These are phyloP conservation scores for Leucosticte australis DNA, from an alignment of 2,113 vertebrate genomes.

Conservation along the genomic window DNA sequence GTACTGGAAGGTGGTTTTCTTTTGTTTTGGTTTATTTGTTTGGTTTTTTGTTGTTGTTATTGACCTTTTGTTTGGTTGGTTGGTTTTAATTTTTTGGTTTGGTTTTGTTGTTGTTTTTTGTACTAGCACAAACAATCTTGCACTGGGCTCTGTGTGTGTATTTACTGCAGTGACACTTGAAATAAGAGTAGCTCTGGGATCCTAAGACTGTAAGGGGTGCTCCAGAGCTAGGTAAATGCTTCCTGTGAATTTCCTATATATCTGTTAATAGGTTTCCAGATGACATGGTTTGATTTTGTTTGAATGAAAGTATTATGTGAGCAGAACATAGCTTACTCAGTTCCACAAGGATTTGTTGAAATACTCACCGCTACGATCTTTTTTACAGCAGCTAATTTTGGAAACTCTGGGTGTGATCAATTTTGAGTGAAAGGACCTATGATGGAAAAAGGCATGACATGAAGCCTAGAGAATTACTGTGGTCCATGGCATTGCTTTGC, in stretches of 20 bases:
- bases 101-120: background rate
- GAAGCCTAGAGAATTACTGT: background rate
- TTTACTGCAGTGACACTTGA: background rate
- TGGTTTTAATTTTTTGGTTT: background rate
- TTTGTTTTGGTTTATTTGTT: background rate
- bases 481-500: background rate
- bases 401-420: background rate
- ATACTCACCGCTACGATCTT: background rate
- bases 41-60: background rate
- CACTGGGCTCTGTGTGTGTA: background rate
- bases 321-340: background rate
- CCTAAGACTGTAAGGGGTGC: background rate
- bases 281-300: background rate
- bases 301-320: background rate
- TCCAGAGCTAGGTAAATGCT: background rate
- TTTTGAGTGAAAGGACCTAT: background rate
- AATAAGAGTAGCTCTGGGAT: background rate
- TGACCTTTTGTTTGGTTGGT: no score
- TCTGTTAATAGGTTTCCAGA: background rate
- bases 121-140: background rate
- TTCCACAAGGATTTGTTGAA: background rate
- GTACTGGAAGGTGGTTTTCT: background rate
- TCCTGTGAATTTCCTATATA: background rate
- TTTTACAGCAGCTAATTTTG: background rate
- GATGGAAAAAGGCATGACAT: background rate